Evolutionary conservation across 2,113 vertebrate species (phyloP).

Genomic region (Ammodytes dubius): DNA sequence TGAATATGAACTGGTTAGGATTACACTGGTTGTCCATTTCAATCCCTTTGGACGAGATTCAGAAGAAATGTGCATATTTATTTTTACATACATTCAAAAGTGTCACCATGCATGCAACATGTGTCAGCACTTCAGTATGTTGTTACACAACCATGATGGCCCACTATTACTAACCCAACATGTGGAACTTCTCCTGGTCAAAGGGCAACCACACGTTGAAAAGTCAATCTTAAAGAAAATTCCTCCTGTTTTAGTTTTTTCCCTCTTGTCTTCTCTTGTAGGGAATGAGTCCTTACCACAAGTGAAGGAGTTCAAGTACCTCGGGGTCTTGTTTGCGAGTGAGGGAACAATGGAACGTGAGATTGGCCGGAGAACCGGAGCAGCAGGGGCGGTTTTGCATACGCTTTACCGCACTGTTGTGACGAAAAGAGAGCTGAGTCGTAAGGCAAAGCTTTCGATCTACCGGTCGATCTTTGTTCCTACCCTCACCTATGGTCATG

Average conservation of each 20-base stretch:
- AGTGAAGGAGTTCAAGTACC: too few relatives aligned
- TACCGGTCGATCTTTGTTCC: too few relatives aligned
- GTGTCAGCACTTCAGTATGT: not conserved
- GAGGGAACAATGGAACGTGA: too few relatives aligned
- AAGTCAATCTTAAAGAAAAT: not conserved
- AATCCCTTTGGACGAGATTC: not conserved
- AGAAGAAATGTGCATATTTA: not conserved
- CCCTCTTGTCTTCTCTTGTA: not conserved
- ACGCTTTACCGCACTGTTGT: too few relatives aligned
- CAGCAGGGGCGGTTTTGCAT: too few relatives aligned
- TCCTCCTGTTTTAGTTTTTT: not conserved
- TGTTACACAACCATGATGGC: not conserved
- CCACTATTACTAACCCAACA: slow-evolving; percentile 16
- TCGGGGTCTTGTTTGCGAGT: too few relatives aligned
- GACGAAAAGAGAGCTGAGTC: too few relatives aligned
- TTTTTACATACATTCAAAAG: not conserved
- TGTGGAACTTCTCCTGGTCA: not conserved
- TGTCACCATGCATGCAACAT: not conserved
- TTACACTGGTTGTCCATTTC: not conserved
- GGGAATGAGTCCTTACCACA: too few relatives aligned
- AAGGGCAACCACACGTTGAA: slow-evolving; percentile 10
- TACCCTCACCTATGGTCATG: too few relatives aligned
- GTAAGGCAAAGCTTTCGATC: too few relatives aligned
- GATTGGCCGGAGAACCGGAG: too few relatives aligned
- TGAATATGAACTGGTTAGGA: not conserved